Base-by-base conservation (phyloP, 2,888 invertebrate genomes). In the Phyto melanocephala region DNA sequence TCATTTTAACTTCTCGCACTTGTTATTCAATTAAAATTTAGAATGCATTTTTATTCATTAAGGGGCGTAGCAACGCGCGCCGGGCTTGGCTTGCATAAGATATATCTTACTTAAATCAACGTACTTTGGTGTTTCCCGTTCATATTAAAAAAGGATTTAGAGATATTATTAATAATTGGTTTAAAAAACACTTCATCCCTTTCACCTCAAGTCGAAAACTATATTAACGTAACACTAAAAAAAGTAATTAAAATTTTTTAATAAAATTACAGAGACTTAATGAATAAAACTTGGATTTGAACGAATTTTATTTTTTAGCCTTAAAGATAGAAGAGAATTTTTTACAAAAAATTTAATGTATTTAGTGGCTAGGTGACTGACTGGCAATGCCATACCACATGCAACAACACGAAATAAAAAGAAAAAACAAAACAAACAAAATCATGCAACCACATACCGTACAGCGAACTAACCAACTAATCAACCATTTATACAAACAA, bases 211-310 rank as follows among this genome's bases (percentile, higher is more conserved):
- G n/a, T n/a, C n/a, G n/a, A n/a, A n/a, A n/a, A n/a, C n/a, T n/a
- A n/a, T n/a, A n/a, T n/a, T n/a, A n/a, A n/a, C n/a, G n/a, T n/a
- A n/a, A n/a, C n/a, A n/a, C n/a, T n/a, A n/a, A n/a, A n/a, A 56
- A 75, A 75, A 37, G 45, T 54, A 47, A 75, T 75, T 75, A 56
- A 56, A 63, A 37, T 56, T 56, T 56, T 65, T 47, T 65, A 75
- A 45, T 45, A 56, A 28, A 42, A 24, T 63, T 54, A 45, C 35
- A 56, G 45, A 24, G 42, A 24, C 74, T 56, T 56, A 54, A 63
- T 74, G 35, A 35, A 56, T 20, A 50, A 50, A 15, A 35, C 28
- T 40, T 47, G 15, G 10, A 45, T 71, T 6, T 40, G 3, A 35
- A n/a, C n/a, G n/a, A n/a, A n/a, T 35, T 22, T 37, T 15, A 11